Conservation (phyloP, 2,888 invertebrate species). For the Trichogramma evanescens region DNA sequence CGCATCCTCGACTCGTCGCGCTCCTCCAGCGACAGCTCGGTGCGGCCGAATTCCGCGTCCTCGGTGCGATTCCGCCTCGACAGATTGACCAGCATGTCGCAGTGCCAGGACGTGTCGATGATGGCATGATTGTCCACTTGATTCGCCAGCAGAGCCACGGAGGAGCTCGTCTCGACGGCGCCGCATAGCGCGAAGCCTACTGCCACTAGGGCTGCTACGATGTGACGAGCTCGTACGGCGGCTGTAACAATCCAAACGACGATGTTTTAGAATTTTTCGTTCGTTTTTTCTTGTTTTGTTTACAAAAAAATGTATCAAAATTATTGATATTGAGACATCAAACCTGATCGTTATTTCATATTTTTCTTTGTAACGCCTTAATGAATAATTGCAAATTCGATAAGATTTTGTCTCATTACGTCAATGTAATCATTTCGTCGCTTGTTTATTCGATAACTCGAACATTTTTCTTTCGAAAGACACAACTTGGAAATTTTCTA, state of each 20-base stretch:
- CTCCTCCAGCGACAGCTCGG: constrained; percentile 51
- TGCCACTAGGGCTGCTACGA: constrained; percentile 50
- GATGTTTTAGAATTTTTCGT: background rate
- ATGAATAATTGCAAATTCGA: background rate
- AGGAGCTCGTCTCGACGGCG: constrained; percentile 53
- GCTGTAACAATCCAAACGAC: constrained; percentile 27
- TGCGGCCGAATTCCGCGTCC: constrained; percentile 40
- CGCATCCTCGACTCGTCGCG: constrained; percentile 52
- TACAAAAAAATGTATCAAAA: background rate
- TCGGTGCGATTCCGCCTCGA: constrained; percentile 43
- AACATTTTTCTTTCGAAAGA: no score
- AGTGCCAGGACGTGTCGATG: constrained; percentile 46
- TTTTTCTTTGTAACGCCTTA: background rate
- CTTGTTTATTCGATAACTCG: no score
- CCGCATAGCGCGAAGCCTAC: constrained; percentile 54
- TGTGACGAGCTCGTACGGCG: constrained; percentile 49
- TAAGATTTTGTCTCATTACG: background rate
- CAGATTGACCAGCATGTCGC: constrained; percentile 44
- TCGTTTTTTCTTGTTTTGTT: background rate
- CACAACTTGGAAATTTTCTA: no score
- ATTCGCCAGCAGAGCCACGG: constrained; percentile 53
- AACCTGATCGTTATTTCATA: background rate
- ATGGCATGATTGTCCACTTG: constrained; percentile 44
- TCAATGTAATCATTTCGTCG: no score
- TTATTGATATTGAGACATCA: background rate